phyloP scores from a whole-genome alignment of 1,140 invertebrate species.

The Oryzaephilus surinamensis region DNA sequence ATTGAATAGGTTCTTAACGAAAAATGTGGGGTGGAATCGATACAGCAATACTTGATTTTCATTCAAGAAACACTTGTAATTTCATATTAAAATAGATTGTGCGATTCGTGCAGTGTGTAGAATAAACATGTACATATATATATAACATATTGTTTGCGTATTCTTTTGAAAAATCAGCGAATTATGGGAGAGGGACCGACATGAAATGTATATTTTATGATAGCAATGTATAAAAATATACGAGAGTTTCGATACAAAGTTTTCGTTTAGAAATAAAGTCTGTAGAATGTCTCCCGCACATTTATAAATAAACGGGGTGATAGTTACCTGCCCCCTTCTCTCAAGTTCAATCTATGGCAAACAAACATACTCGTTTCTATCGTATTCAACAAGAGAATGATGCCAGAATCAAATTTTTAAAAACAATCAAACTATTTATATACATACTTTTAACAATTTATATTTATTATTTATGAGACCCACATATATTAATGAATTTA shows the following conservation, averaged over 20 bases:
- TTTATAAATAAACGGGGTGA: slow-evolving; percentile 32
- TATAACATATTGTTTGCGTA: no score
- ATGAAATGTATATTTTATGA: slow-evolving; percentile 23
- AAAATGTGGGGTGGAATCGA: background rate
- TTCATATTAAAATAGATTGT: slow-evolving; percentile 1
- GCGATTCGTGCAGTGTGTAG: no score
- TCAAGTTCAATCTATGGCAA: slow-evolving; percentile 26
- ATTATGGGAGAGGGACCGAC: slow-evolving; percentile 9
- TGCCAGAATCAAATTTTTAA: slow-evolving; percentile 12
- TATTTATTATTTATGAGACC: no score
- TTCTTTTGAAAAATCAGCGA: no score
- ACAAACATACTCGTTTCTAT: slow-evolving; percentile 22
- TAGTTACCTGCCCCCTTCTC: slow-evolving; percentile 29
- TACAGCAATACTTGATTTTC: background rate
- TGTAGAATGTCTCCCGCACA: slow-evolving; percentile 31
- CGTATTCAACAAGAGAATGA: slow-evolving; percentile 22
- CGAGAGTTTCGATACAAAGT: slow-evolving; percentile 19
- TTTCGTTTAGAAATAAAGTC: slow-evolving; percentile 29
- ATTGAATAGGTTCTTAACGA: no score
- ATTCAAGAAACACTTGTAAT: no score
- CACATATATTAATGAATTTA: no score
- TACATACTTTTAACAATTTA: no score
- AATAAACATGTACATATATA: no score
- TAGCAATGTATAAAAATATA: slow-evolving; percentile 30
- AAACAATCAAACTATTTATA: slow-evolving; percentile 24